Base-by-base conservation (phyloP, 2,113 vertebrate species). In the Cercocebus atys region DNA sequence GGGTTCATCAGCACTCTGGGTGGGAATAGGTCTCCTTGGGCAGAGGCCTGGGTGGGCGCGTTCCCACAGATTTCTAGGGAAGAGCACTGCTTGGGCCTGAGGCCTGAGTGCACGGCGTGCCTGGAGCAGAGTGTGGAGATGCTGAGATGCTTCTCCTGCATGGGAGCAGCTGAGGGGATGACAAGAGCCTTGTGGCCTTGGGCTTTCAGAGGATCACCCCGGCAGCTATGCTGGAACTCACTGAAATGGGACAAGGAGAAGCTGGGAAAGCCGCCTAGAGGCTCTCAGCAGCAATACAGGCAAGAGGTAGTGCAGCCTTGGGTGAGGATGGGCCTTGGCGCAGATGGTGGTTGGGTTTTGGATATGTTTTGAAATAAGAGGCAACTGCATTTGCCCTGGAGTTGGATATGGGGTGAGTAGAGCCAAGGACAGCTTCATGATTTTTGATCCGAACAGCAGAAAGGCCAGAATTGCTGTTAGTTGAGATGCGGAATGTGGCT, bases 101-200 rank as follows among this genome's bases (percentile, higher is more conserved):
- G 45, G 84, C 88, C 47, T 4, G 57, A 13, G 32, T 35, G 47
- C 30, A 14, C 27, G 2, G 10, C 23, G 3, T 20, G 55, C 27
- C 70, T 81, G 64, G 38, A 35, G 32, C 72, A 25, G 61, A 1
- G 32, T n/a, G 32, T 35, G 14, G 66, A 68, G 32, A 3, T 8
- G 32, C 73, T 3, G 66, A 68, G 32, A 3, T 8, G 32, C 73
- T 3, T 35, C 9, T 40, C 40, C 59, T 18, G 0, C 55, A 0
- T 9, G 5, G 22, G 57, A 35, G 38, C 6, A 12, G 1, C 38
- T 8, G 27, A 2, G 40, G 14, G 11, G 16, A 8, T 35, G 16
- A 2, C n/a, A 35, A 40, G n/a, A 27, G 20, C 5, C 12, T 22
- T 30, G 3, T 2, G 2, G 12, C 22, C 43, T 47, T 17, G 0